phyloP scores from a whole-genome alignment of 2,113 vertebrate genomes.

The Oncorhynchus masou region DNA sequence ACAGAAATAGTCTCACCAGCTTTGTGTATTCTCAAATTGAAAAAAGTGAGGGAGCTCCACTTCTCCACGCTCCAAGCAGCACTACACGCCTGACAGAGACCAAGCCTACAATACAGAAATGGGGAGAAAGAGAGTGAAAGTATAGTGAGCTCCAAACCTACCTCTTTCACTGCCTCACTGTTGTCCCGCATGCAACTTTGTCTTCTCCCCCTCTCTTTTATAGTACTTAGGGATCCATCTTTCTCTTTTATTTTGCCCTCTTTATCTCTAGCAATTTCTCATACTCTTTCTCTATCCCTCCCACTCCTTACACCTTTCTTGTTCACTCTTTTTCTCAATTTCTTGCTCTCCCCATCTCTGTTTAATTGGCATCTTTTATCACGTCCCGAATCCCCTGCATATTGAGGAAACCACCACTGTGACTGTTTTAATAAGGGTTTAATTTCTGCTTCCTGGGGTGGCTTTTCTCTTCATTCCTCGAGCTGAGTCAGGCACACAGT shows the following conservation, averaged over 20 bases:
- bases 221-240: not conserved
- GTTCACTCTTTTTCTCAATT: not conserved
- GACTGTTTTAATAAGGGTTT: not conserved
- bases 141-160: not conserved
- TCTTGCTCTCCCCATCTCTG: not conserved
- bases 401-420: not conserved
- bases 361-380: not conserved
- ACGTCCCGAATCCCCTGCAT: not conserved
- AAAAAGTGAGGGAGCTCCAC: too few species aligned
- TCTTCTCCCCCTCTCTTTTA: not conserved
- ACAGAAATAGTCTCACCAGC: too few species aligned
- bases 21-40: too few species aligned
- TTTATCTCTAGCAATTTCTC: not conserved
- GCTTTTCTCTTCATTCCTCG: not conserved
- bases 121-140: not conserved
- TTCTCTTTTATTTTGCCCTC: not conserved
- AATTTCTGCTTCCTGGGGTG: not conserved
- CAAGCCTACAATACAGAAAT: not conserved
- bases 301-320: not conserved
- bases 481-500: not conserved
- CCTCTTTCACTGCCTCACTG: constrained; percentile 4
- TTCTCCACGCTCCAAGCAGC: too few species aligned
- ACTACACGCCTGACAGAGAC: not conserved
- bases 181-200: not conserved
- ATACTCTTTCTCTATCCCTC: not conserved